A percentile compares a stretch with the other conserved stretches of the same genome.
Evolutionary conservation across 2,113 vertebrate genomes (phyloP).

Genomic region (Thamnophis sirtalis): DNA sequence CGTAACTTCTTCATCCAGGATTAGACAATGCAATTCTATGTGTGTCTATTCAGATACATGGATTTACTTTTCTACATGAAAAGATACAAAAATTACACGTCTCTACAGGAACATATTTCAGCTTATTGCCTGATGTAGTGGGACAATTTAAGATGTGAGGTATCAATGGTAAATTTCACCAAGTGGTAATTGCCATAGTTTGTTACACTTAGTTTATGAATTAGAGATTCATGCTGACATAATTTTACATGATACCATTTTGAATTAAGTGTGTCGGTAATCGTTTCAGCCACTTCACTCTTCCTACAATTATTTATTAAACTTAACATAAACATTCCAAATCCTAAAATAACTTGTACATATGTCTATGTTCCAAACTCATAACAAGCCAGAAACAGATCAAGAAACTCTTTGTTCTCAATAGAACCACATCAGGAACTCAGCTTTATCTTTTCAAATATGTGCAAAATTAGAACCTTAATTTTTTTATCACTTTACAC

Average conservation of each 20-base stretch:
- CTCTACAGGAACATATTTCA: not conserved
- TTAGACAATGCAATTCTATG: not conserved
- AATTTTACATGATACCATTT: not conserved
- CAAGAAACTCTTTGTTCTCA: not conserved
- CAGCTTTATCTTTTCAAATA: not conserved
- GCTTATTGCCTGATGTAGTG: not conserved
- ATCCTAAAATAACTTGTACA: not conserved
- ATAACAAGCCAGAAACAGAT: not conserved
- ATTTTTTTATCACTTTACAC: not conserved
- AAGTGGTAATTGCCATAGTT: not conserved
- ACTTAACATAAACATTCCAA: not conserved
- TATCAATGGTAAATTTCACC: not conserved
- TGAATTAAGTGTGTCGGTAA: not conserved
- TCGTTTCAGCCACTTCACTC: not conserved
- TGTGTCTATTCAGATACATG: not conserved
- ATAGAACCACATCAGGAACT: not conserved
- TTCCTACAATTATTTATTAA: not conserved
- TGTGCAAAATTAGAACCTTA: not conserved
- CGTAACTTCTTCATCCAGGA: not conserved
- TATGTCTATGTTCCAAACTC: not conserved
- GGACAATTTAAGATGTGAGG: not conserved
- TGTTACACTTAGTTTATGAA: not conserved
- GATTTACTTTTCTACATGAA: not conserved
- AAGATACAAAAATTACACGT: not conserved
- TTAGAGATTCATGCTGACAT: not conserved